Conservation (phyloP, 2,888 invertebrate genomes). For the Melanargia galathea region DNA sequence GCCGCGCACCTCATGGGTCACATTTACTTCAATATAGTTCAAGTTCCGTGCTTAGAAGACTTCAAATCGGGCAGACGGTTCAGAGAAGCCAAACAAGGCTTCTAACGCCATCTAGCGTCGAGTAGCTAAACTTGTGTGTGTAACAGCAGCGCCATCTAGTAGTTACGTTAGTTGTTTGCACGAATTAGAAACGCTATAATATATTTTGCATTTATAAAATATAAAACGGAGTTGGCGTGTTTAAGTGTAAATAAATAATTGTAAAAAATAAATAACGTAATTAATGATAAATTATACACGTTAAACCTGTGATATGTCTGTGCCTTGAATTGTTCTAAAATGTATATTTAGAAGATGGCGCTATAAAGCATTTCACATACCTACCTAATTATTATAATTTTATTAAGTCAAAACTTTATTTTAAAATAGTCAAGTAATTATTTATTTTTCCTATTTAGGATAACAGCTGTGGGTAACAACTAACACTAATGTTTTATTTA, state of each 20-base stretch:
- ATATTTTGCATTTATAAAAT: constrained; percentile 35
- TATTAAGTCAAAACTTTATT: constrained; percentile 34
- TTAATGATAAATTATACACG: constrained; percentile 57
- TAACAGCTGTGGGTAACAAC: constrained; percentile 1
- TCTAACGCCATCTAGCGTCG: constrained; percentile 63
- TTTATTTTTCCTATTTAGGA: constrained; percentile 39
- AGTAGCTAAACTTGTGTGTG: constrained; percentile 49
- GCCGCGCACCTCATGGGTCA: constrained; percentile 90
- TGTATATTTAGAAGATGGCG: constrained; percentile 65
- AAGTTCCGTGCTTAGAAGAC: constrained; percentile 88
- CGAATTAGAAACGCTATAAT: constrained; percentile 53
- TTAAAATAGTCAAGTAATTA: constrained; percentile 38
- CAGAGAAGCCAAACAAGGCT: constrained; percentile 78
- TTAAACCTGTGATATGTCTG: constrained; percentile 79
- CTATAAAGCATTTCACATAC: constrained; percentile 45
- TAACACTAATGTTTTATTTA: constrained; percentile 21
- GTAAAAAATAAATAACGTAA: constrained; percentile 43
- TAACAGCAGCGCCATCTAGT: constrained; percentile 70
- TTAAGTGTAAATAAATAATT: constrained; percentile 45
- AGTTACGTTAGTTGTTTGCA: constrained; percentile 52
- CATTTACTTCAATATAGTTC: constrained; percentile 92
- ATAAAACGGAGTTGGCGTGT: constrained; percentile 45
- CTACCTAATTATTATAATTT: neutral
- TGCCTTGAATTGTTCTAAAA: constrained; percentile 69
- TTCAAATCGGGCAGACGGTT: constrained; percentile 66